phyloP scores from a whole-genome alignment of 2,888 invertebrate genomes.

The Phortica magna region DNA sequence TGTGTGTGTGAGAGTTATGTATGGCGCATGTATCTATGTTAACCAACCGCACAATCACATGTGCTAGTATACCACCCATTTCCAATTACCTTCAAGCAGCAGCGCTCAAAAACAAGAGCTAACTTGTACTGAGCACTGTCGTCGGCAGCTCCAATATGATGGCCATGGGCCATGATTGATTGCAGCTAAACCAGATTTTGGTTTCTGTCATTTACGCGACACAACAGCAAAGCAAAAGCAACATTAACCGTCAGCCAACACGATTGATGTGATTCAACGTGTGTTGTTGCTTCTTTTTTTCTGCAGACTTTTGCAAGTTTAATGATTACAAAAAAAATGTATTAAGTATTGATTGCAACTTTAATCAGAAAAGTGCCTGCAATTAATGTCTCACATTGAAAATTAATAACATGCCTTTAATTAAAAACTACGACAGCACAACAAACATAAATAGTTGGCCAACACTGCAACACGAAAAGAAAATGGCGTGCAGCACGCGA shows the following conservation, averaged over 20 bases:
- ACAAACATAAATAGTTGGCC: background rate
- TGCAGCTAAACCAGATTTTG: slow-evolving; percentile 71
- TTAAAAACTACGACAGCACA: slow-evolving; percentile 8
- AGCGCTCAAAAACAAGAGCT: background rate
- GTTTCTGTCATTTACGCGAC: slow-evolving; percentile 65
- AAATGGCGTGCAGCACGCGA: slow-evolving; percentile 27
- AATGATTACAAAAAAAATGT: background rate
- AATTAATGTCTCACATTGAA: background rate
- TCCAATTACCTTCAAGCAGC: slow-evolving; percentile 17
- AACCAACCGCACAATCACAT: slow-evolving; percentile 13
- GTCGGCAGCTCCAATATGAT: background rate
- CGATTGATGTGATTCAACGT: background rate
- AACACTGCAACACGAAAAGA: background rate
- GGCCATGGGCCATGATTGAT: slow-evolving; percentile 59
- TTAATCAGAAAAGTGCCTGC: background rate
- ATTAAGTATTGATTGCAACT: slow-evolving; percentile 5
- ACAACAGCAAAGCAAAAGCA: background rate
- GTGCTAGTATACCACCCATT: background rate
- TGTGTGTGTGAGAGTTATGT: background rate
- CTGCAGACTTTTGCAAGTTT: background rate
- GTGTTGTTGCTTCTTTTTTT: background rate
- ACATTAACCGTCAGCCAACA: background rate
- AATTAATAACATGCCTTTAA: slow-evolving; percentile 17
- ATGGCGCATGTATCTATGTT: slow-evolving; percentile 2
- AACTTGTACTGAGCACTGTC: background rate